Conservation (phyloP, 1,140 invertebrate species). For the Atta texana region DNA sequence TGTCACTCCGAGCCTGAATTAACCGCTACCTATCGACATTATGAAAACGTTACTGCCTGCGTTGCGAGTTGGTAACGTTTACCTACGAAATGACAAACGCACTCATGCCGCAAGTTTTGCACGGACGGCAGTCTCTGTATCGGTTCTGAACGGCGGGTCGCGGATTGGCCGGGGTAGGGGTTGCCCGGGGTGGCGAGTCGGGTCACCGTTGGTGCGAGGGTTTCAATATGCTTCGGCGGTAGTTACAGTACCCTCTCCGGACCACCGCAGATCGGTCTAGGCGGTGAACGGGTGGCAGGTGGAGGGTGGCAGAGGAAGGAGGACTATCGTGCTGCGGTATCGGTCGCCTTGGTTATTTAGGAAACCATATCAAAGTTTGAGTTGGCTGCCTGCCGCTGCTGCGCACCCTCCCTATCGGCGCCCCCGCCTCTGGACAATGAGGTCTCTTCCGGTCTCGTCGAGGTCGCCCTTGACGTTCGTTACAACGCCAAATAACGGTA, state of each 20-base stretch:
- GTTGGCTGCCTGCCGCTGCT: slow-evolving; percentile 80
- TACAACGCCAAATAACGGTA: slow-evolving; percentile 75
- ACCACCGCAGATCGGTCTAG: slow-evolving; percentile 73
- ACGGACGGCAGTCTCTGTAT: slow-evolving; percentile 72
- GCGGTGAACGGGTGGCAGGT: slow-evolving; percentile 39
- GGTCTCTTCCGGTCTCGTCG: slow-evolving; percentile 75
- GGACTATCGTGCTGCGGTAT: slow-evolving; percentile 81
- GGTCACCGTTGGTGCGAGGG: slow-evolving; percentile 76
- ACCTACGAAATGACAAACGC: slow-evolving; percentile 82
- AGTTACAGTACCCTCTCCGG: slow-evolving; percentile 83
- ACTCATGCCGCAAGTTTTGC: slow-evolving; percentile 78
- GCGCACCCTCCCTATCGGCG: slow-evolving; percentile 77
- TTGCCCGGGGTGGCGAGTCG: slow-evolving; percentile 51
- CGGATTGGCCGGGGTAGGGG: slow-evolving; percentile 62
- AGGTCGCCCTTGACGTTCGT: slow-evolving; percentile 76
- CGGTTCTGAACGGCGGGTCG: slow-evolving; percentile 70
- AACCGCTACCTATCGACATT: slow-evolving; percentile 54
- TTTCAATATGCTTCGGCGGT: slow-evolving; percentile 84
- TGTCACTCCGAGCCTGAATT: slow-evolving; percentile 77
- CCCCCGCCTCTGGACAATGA: slow-evolving; percentile 80
- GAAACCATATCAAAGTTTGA: slow-evolving; percentile 86
- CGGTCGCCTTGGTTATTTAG: slow-evolving; percentile 85
- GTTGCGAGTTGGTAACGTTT: slow-evolving; percentile 67
- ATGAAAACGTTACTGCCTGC: slow-evolving; percentile 56
- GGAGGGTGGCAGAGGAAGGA: slow-evolving; percentile 66